phyloP scores from a whole-genome alignment of 2,888 invertebrate genomes.

The Athalia circularis region DNA sequence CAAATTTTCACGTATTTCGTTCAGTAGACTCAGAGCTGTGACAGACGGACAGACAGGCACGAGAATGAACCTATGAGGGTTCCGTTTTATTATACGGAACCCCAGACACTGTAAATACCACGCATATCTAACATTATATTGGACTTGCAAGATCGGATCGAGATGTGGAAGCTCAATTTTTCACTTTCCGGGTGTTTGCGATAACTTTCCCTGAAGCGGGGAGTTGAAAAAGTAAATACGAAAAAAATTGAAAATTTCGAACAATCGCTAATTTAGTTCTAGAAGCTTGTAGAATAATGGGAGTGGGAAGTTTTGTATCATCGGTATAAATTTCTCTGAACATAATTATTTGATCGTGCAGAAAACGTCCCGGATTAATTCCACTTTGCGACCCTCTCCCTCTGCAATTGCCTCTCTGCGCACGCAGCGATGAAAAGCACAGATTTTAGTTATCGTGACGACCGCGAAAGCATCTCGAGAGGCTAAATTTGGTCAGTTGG shows the following conservation, averaged over 20 bases:
- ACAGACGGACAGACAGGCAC: no score
- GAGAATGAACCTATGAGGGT: no score
- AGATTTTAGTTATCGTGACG: conserved; percentile 53
- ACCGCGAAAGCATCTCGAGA: conserved; percentile 55
- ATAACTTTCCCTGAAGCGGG: neutral
- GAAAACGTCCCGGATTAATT: conserved; percentile 18
- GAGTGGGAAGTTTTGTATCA: neutral
- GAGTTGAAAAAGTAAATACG: no score
- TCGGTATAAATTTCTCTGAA: neutral
- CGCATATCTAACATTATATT: no score
- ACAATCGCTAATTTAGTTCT: conserved; percentile 7
- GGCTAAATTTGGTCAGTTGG: conserved; percentile 61
- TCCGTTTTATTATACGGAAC: no score
- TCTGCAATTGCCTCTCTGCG: no score
- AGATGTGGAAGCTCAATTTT: no score
- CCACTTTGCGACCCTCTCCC: neutral
- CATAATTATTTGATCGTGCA: conserved; percentile 29
- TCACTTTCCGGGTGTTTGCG: no score
- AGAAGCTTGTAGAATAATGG: neutral
- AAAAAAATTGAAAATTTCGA: neutral
- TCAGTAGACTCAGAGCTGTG: no score
- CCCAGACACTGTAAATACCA: no score
- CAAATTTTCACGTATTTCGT: no score
- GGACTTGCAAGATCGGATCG: no score
- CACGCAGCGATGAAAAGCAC: conserved; percentile 49